Base-by-base conservation (phyloP, 2,113 vertebrate species). In the Trinectes maculatus region DNA sequence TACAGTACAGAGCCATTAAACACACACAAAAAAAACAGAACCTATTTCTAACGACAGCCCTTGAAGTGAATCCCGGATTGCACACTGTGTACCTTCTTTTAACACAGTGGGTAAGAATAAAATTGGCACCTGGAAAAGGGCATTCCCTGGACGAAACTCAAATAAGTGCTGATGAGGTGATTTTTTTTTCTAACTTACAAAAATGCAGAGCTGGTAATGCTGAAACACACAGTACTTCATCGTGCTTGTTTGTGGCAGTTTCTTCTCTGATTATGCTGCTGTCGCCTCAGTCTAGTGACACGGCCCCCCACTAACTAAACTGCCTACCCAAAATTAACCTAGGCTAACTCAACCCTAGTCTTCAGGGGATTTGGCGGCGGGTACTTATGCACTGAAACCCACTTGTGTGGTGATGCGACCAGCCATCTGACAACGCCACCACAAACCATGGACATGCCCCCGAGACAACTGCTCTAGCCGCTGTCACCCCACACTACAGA, bases 121-220 rank as follows among this genome's bases (percentile, higher is more conserved):
- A 65, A 59, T 16, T 11, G 36, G 60, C 68, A 81, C 64, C 74
- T 81, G 85, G 69, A 74, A 74, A 62, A 74, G 46, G 75, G 56
- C 71, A 76, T 66, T 78, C 48, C 57, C 61, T 58, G 52, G 64
- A 75, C 69, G 58, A 59, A 73, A 74, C 57, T 61, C 9, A 1
- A 22, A 77, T 71, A 79, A 79, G 25, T 71, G 81, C 84, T 82
- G 84, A 84, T 58, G 67, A 40, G 26, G 28, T 18, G 44, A 62
- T 6, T 67, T 69, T 71, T 52, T 63, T 72, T 69, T 25, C 54
- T 5, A 69, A 74, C 71, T 80, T 44, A 40, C 7, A 68, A 62
- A 79, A 71, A 74, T 71, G 78, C 77, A 70, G 71, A 63, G 71
- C 53, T 58, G 21, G 68, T 73, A 22, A 46, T 58, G 31, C 56